These are phyloP conservation scores for Rhynchopsitta pachyrhyncha DNA, from an alignment of 2,113 vertebrate genomes.

Conservation along the genomic window DNA sequence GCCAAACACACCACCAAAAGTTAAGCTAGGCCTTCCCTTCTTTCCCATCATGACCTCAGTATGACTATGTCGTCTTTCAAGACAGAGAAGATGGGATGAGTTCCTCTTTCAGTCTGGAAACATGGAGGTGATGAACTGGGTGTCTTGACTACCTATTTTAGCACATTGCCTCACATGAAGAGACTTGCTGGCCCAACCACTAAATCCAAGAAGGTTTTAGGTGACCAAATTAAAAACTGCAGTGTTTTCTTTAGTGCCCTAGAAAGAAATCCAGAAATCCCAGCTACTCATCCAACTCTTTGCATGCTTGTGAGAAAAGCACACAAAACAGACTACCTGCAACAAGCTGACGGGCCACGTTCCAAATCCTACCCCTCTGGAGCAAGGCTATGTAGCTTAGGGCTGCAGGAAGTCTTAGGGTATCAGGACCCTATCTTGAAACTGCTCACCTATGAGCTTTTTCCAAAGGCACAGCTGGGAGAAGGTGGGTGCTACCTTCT, in stretches of 20 bases:
- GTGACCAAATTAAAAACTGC: background rate
- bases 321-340: background rate
- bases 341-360: background rate
- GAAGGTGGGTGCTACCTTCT: background rate
- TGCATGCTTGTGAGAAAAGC: background rate
- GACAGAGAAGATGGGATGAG: background rate
- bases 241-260: background rate
- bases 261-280: background rate
- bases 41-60: background rate
- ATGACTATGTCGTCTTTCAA: background rate
- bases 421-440: background rate
- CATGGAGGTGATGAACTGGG: background rate
- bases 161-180: background rate
- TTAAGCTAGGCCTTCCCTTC: background rate
- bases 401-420: background rate
- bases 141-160: background rate
- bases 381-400: background rate
- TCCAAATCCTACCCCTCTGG: background rate
- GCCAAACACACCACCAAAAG: background rate
- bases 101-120: background rate
- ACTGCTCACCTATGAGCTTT: background rate
- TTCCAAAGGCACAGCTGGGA: background rate
- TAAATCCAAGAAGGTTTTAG: background rate
- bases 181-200: background rate
- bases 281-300: background rate